phyloP scores from a whole-genome alignment of 1,140 invertebrate genomes.

The Vanessa tameamea region DNA sequence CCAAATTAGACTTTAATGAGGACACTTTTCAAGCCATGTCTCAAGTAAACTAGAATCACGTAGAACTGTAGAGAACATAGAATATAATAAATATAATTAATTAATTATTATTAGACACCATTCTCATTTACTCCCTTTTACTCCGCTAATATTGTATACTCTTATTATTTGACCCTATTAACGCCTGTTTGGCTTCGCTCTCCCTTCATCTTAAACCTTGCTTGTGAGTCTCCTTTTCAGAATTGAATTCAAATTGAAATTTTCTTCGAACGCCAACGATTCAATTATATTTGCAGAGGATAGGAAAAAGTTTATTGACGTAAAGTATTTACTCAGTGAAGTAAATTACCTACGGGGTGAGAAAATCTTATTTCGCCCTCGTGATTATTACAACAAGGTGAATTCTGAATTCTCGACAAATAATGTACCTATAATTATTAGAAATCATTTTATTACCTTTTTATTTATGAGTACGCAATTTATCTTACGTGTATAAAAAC shows the following conservation, averaged over 20 bases:
- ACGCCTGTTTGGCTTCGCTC: background rate
- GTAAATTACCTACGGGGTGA: slow-evolving; percentile 11
- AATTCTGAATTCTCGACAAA: background rate
- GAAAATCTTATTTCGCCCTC: slow-evolving; percentile 5
- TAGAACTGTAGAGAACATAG: background rate
- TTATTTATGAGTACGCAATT: no score
- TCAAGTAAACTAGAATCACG: background rate
- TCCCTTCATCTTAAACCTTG: slow-evolving; percentile 14
- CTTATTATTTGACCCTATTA: background rate
- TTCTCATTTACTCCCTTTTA: background rate
- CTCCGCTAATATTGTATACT: background rate
- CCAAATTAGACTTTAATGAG: background rate
- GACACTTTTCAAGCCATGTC: background rate
- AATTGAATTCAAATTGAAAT: slow-evolving; percentile 38
- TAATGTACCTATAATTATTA: no score
- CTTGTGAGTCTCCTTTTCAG: slow-evolving; percentile 7
- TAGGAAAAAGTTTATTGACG: slow-evolving; percentile 24
- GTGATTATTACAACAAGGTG: background rate
- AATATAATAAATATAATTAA: no score
- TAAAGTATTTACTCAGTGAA: background rate
- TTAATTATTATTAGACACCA: no score
- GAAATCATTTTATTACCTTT: no score
- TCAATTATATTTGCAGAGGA: slow-evolving; percentile 41
- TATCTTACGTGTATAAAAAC: no score
- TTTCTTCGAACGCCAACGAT: slow-evolving; percentile 25